Conservation (phyloP, 64 coral and sea anemone genomes). For the Montipora efflorescens region DNA sequence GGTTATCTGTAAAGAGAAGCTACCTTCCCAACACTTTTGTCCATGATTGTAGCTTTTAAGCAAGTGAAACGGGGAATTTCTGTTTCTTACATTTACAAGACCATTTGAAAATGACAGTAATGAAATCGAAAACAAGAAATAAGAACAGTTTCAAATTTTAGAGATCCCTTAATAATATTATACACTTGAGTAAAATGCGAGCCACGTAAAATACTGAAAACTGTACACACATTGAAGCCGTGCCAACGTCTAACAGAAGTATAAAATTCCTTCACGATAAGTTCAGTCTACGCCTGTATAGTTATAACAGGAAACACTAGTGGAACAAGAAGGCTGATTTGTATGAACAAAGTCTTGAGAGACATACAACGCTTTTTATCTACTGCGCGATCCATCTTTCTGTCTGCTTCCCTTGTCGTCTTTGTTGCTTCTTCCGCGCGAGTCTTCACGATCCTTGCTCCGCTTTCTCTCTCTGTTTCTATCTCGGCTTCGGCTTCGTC, state of each 20-base stretch:
- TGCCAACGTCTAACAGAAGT: background rate
- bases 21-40: too few relatives aligned
- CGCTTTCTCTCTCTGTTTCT: conserved; percentile 62
- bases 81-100: too few relatives aligned
- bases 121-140: too few relatives aligned
- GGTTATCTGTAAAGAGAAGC: too few relatives aligned
- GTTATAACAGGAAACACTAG: background rate
- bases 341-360: background rate
- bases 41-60: too few relatives aligned
- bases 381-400: conserved; percentile 64
- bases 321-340: background rate
- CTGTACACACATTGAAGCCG: too few relatives aligned
- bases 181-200: background rate
- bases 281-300: background rate
- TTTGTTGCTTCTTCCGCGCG: conserved; percentile 36
- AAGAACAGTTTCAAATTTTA: background rate
- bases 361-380: conserved; percentile 10
- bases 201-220: background rate
- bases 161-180: too few relatives aligned
- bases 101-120: too few relatives aligned
- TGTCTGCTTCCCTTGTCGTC: conserved; percentile 37
- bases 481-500: conserved; percentile 77
- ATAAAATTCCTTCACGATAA: background rate
- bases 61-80: too few relatives aligned
- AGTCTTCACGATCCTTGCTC: conserved; percentile 38